A percentile compares a stretch with the other conserved stretches of the same genome.
These are phyloP conservation scores for Lymantria dispar DNA, from an alignment of 2,888 invertebrate species.

Conservation along the genomic window DNA sequence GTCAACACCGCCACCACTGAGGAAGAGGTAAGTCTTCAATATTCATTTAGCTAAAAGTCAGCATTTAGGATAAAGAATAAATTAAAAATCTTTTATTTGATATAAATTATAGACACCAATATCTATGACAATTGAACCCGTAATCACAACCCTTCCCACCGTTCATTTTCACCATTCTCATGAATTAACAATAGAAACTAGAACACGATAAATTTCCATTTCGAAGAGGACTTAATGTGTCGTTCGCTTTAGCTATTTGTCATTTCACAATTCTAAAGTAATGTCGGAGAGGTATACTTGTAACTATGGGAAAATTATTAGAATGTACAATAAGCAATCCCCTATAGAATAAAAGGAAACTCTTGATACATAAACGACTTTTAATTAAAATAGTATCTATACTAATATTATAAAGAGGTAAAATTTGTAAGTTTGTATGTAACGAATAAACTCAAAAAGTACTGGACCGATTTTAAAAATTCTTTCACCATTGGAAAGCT, in stretches of 20 bases:
- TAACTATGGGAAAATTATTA: constrained; percentile 65
- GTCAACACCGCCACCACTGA: constrained; percentile 97
- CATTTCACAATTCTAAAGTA: constrained; percentile 65
- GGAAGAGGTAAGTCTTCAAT: constrained; percentile 92
- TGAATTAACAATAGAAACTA: constrained; percentile 48
- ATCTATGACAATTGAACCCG: constrained; percentile 20
- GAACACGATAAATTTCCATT: constrained; percentile 42
- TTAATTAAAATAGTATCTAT: constrained; percentile 35
- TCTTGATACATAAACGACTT: constrained; percentile 50
- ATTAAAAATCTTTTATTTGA: constrained; percentile 1
- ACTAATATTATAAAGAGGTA: no score
- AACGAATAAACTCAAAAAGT: no score
- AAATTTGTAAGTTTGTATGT: no score
- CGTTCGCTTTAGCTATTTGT: constrained; percentile 67
- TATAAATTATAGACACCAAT: constrained; percentile 20
- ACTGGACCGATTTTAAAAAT: no score
- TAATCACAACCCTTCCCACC: constrained; percentile 27
- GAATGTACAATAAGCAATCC: constrained; percentile 72
- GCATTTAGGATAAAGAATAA: background rate
- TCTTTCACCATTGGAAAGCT: no score
- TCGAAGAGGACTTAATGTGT: constrained; percentile 56
- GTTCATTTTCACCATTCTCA: constrained; percentile 28
- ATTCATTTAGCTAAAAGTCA: background rate
- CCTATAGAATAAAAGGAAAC: constrained; percentile 75
- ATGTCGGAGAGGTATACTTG: constrained; percentile 53